Conservation (phyloP, 2,797 vertebrate species). For the Avahi laniger region DNA sequence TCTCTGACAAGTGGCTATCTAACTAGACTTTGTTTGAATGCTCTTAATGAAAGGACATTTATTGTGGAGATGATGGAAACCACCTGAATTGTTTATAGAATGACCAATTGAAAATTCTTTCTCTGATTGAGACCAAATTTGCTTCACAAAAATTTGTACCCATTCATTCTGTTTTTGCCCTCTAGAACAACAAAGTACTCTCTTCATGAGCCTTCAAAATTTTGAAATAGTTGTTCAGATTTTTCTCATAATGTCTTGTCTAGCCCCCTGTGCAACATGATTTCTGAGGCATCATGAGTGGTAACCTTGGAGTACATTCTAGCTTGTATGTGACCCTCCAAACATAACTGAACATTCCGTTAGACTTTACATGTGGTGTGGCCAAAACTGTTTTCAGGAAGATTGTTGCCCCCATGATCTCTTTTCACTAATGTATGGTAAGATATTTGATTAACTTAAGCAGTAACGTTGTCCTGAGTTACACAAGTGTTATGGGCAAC, state of each 20-base stretch:
- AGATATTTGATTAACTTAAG: not conserved
- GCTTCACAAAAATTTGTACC: not conserved
- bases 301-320: not conserved
- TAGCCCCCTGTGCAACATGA: not conserved
- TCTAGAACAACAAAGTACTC: not conserved
- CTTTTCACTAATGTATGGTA: not conserved
- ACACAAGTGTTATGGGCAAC: not conserved
- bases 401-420: not conserved
- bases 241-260: not conserved
- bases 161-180: not conserved
- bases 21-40: not conserved
- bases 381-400: not conserved
- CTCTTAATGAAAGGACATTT: not conserved
- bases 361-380: not conserved
- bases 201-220: not conserved
- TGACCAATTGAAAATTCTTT: not conserved
- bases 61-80: not conserved
- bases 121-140: not conserved
- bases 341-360: not conserved
- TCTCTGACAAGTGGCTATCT: not conserved
- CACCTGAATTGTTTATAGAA: not conserved
- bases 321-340: not conserved
- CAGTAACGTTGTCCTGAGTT: not conserved
- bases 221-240: not conserved
- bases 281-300: not conserved